A percentile compares a stretch with the other conserved stretches of the same genome.
phyloP scores from a whole-genome alignment of 2,888 invertebrate species.

The Lasioglossum oenotherae region DNA sequence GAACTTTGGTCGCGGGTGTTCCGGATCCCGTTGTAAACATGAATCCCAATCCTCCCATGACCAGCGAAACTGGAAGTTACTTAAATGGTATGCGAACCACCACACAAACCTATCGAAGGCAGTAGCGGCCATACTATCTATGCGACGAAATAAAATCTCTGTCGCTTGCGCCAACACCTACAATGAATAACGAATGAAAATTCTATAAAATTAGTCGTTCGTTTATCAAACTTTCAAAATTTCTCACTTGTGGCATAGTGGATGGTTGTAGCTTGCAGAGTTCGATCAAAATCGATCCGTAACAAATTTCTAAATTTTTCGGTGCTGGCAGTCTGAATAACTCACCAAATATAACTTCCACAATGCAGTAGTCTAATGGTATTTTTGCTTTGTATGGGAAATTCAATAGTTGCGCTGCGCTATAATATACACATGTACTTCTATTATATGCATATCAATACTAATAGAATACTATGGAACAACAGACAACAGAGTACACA shows the following conservation, averaged over 20 bases:
- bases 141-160: slow-evolving; percentile 97
- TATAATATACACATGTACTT: slow-evolving; percentile 74
- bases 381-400: slow-evolving; percentile 97
- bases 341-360: slow-evolving; percentile 98
- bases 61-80: slow-evolving; percentile 99
- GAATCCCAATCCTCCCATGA: slow-evolving; percentile 99
- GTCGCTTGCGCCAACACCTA: slow-evolving; percentile 97
- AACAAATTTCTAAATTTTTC: slow-evolving; percentile 95
- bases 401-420: slow-evolving; percentile 94
- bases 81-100: slow-evolving; percentile 99
- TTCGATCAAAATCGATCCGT: slow-evolving; percentile 98
- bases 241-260: slow-evolving; percentile 94
- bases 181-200: slow-evolving; percentile 38
- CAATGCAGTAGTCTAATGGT: slow-evolving; percentile 98
- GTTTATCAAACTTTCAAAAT: not conserved
- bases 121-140: slow-evolving; percentile 98
- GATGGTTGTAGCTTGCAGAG: slow-evolving; percentile 98
- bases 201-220: not conserved
- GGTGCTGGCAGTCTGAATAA: slow-evolving; percentile 96
- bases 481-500: not conserved
- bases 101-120: slow-evolving; percentile 98
- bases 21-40: slow-evolving; percentile 92
- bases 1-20: slow-evolving; percentile 97
- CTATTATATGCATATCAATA: not conserved
- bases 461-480: not conserved